Evolutionary conservation across 2,797 vertebrate species (phyloP).

Genomic region (Rhynchonycteris naso): DNA sequence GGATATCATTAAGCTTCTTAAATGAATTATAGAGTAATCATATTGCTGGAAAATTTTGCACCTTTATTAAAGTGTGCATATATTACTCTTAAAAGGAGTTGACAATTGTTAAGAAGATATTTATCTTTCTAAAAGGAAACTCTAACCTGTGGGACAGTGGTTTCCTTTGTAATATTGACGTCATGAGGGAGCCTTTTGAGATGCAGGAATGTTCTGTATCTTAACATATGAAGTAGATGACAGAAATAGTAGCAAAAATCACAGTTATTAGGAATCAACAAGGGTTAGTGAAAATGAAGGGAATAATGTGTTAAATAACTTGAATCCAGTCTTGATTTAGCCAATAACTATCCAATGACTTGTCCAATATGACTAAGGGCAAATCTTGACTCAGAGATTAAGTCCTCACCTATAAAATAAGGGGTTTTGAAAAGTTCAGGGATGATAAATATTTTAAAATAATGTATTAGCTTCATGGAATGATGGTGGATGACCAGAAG

Average conservation of each 20-base stretch:
- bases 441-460: neutral
- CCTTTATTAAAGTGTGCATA: neutral
- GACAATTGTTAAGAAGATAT: neutral
- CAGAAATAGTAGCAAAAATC: conserved; percentile 11
- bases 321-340: neutral
- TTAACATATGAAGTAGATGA: neutral
- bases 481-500: neutral
- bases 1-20: neutral
- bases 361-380: neutral
- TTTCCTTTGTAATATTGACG: neutral
- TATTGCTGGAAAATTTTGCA: neutral
- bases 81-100: conserved; percentile 20
- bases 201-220: neutral
- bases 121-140: neutral
- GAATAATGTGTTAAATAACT: neutral
- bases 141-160: neutral
- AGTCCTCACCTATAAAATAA: neutral
- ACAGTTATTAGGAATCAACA: neutral
- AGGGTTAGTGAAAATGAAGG: neutral
- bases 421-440: neutral
- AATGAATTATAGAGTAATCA: neutral
- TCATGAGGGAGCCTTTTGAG: neutral
- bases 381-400: neutral
- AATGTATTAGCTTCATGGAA: neutral
- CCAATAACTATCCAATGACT: neutral